Evolutionary conservation across 2,113 vertebrate genomes (phyloP).

Genomic region (Nycticryphes semicollaris): DNA sequence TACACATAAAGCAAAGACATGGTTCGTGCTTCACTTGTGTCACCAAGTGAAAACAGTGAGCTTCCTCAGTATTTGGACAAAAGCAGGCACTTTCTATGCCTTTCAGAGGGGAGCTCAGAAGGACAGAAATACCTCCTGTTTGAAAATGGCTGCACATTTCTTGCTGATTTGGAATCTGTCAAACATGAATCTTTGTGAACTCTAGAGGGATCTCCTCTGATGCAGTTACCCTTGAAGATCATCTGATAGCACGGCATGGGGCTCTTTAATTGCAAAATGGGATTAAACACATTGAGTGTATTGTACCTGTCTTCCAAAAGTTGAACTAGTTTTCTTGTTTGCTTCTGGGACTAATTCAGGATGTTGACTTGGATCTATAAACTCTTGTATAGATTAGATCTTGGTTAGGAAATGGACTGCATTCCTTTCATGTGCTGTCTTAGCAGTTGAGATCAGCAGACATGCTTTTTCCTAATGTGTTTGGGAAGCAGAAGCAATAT

Average conservation of each 20-base stretch:
- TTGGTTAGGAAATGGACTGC: conserved; percentile 66
- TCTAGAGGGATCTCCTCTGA: neutral
- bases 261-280: neutral
- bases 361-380: conserved; percentile 65
- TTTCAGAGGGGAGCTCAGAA: neutral
- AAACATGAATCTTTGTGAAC: neutral
- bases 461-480: conserved; percentile 55
- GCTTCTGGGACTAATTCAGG: conserved; percentile 58
- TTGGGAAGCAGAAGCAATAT: conserved; percentile 57
- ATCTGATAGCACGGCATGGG: neutral
- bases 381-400: conserved; percentile 65
- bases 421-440: conserved; percentile 67
- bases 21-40: neutral
- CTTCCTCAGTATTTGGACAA: neutral
- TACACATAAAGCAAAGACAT: neutral
- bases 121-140: neutral
- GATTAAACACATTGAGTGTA: neutral
- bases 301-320: conserved; percentile 27
- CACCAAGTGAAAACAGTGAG: neutral
- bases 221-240: conserved; percentile 28
- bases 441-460: conserved; percentile 66
- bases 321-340: conserved; percentile 47
- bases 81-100: neutral
- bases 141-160: neutral
- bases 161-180: neutral